Percentiles rank a stretch among this genome's conserved stretches.
phyloP scores from a whole-genome alignment of 2,797 vertebrate species.

The Pseudopleuronectes americanus region DNA sequence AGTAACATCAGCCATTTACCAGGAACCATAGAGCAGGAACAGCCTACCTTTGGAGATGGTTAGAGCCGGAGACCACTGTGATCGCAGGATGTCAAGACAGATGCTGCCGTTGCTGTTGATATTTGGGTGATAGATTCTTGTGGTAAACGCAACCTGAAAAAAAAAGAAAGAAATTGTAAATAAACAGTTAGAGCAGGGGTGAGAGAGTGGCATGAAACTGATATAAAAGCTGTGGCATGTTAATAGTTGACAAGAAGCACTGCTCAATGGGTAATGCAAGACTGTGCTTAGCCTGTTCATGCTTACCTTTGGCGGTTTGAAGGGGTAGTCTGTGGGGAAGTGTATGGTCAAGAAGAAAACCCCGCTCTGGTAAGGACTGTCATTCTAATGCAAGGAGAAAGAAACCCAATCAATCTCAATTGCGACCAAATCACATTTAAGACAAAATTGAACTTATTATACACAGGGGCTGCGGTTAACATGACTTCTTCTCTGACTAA shows the following conservation, averaged over 20 bases:
- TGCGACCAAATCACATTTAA: background rate
- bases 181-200: background rate
- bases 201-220: constrained; percentile 26
- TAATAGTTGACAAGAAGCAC: constrained; percentile 3
- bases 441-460: background rate
- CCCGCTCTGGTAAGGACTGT: constrained; percentile 90
- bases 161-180: background rate
- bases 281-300: background rate
- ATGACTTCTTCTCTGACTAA: background rate
- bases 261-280: background rate
- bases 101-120: constrained; percentile 87
- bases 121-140: constrained; percentile 90
- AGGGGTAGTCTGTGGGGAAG: constrained; percentile 90
- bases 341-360: constrained; percentile 91
- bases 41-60: constrained; percentile 94
- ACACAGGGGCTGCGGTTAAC: background rate
- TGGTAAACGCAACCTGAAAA: constrained; percentile 91
- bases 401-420: constrained; percentile 79
- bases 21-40: background rate
- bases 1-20: background rate
- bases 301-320: constrained; percentile 89
- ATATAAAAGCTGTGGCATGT: constrained; percentile 13
- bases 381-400: constrained; percentile 78
- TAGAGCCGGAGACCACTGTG: constrained; percentile 94
- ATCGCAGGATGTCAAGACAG: constrained; percentile 90